Evolutionary conservation across 2,888 invertebrate species (phyloP).

Genomic region (Diplolepis rosae): DNA sequence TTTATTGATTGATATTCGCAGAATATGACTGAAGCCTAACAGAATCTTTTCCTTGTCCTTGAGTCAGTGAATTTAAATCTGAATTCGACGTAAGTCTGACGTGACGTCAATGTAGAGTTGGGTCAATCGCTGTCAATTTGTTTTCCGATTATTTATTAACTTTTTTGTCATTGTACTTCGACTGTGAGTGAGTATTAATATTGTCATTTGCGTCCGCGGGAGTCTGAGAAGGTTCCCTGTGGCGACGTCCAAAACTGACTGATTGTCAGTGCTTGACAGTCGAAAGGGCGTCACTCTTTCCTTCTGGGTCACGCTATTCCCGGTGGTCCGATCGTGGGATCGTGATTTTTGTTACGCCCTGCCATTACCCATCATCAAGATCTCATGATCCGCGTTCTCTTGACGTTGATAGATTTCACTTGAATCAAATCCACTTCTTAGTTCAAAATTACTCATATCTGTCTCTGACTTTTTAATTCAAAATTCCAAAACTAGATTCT

Average conservation of each 20-base stretch:
- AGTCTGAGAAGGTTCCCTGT: conserved; percentile 56
- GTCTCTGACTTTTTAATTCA: background rate
- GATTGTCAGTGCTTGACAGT: conserved; percentile 59
- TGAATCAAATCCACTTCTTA: background rate
- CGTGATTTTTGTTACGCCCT: conserved; percentile 41
- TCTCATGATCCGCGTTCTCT: conserved; percentile 1
- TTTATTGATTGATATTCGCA: background rate
- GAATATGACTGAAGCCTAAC: background rate
- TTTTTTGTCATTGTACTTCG: conserved; percentile 11
- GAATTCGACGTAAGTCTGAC: background rate
- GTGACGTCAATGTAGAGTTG: background rate
- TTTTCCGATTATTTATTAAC: conserved; percentile 17
- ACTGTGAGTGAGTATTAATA: conserved; percentile 37
- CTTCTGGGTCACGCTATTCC: conserved; percentile 57
- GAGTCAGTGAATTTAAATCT: background rate
- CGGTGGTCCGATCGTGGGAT: conserved; percentile 50
- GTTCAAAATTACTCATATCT: background rate
- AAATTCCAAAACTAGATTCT: too few species aligned
- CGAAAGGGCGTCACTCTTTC: conserved; percentile 52
- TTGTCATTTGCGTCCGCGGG: conserved; percentile 49
- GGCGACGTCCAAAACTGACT: conserved; percentile 58
- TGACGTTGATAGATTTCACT: conserved; percentile 19
- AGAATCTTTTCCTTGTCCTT: background rate
- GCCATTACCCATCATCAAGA: conserved; percentile 33
- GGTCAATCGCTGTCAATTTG: conserved; percentile 1